Evolutionary conservation across 2,888 invertebrate genomes (phyloP).

Genomic region (Hydriomena furcata): DNA sequence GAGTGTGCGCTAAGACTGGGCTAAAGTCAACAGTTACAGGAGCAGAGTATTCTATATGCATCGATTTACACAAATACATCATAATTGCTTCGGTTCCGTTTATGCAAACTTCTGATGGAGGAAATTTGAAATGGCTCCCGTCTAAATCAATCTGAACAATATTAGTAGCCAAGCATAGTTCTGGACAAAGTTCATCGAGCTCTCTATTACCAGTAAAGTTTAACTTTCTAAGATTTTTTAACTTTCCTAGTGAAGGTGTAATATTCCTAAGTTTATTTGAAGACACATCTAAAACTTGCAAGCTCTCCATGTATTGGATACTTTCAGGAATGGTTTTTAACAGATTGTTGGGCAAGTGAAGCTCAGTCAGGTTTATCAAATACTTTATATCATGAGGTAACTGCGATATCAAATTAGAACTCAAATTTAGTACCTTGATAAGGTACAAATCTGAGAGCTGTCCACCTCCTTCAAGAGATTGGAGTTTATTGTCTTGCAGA

Average conservation of each 20-base stretch:
- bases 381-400: conserved; percentile 86
- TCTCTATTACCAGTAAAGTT: conserved; percentile 84
- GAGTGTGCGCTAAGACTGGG: conserved; percentile 53
- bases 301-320: conserved; percentile 84
- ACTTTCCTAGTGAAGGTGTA: conserved; percentile 85
- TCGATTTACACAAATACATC: conserved; percentile 81
- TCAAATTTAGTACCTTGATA: conserved; percentile 86
- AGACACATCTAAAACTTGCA: conserved; percentile 88
- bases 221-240: conserved; percentile 84
- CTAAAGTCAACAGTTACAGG: conserved; percentile 60
- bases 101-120: conserved; percentile 83
- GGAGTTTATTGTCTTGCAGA: conserved; percentile 87
- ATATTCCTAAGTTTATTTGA: conserved; percentile 86
- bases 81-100: conserved; percentile 86
- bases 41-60: conserved; percentile 77
- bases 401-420: conserved; percentile 85
- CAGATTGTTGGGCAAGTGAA: conserved; percentile 89
- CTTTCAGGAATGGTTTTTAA: conserved; percentile 87
- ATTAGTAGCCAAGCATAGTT: conserved; percentile 85
- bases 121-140: conserved; percentile 85
- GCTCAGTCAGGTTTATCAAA: conserved; percentile 87
- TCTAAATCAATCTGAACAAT: conserved; percentile 86
- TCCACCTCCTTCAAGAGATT: conserved; percentile 88
- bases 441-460: conserved; percentile 87
- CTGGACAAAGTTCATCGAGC: conserved; percentile 85